phyloP scores from a whole-genome alignment of 2,113 vertebrate species.

The Trematocara unimaculatum region DNA sequence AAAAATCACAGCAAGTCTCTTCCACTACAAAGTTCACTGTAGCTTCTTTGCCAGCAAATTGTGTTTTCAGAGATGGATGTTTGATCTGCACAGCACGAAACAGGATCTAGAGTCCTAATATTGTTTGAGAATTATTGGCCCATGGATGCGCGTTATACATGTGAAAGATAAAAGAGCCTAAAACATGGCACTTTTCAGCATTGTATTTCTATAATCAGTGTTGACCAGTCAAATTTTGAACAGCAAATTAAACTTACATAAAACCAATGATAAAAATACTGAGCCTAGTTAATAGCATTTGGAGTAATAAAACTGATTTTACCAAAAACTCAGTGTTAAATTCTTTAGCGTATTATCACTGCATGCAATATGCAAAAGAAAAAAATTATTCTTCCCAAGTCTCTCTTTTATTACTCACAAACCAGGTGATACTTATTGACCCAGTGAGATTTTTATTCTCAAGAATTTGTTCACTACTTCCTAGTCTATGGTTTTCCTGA shows the following conservation, averaged over 20 bases:
- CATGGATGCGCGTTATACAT: not conserved
- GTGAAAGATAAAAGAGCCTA: not conserved
- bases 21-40: not conserved
- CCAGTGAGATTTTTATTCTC: not conserved
- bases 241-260: not conserved
- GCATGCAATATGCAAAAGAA: not conserved
- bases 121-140: not conserved
- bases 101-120: not conserved
- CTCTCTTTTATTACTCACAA: not conserved
- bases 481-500: conserved; percentile 13
- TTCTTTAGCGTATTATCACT: not conserved
- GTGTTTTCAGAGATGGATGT: conserved; percentile 15
- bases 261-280: not conserved
- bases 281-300: not conserved
- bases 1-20: conserved; percentile 7
- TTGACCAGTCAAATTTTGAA: not conserved
- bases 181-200: not conserved
- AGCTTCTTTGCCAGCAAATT: conserved; percentile 12
- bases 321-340: not conserved
- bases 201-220: not conserved
- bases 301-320: not conserved
- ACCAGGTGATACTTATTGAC: not conserved
- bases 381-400: not conserved
- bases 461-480: not conserved
- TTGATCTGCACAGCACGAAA: conserved; percentile 11